Conservation (phyloP, 2,797 vertebrate genomes). For the Rhinophrynus dorsalis region DNA sequence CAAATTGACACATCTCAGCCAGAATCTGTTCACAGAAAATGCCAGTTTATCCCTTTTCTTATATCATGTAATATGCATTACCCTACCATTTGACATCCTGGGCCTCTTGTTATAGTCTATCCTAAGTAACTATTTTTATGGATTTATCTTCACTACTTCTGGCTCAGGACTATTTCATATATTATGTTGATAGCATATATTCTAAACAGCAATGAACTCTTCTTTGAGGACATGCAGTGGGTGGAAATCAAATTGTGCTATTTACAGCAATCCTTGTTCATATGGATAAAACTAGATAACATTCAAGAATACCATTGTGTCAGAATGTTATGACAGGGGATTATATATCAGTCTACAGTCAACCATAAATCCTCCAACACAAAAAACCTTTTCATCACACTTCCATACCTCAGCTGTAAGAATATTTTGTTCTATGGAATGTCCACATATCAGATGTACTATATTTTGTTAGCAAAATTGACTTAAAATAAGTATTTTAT, state of each 20-base stretch:
- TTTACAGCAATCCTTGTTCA: background rate
- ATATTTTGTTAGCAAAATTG: constrained; percentile 17
- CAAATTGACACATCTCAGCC: no score
- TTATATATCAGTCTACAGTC: constrained; percentile 27
- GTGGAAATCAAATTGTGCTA: background rate
- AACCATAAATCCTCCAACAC: background rate
- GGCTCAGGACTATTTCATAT: no score
- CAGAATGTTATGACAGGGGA: constrained; percentile 25
- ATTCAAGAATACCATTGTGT: constrained; percentile 13
- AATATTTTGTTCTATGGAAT: constrained; percentile 26
- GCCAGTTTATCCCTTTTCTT: no score
- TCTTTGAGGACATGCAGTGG: constrained; percentile 6
- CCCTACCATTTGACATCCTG: no score
- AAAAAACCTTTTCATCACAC: constrained; percentile 20
- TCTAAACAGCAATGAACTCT: no score
- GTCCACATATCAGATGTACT: constrained; percentile 5
- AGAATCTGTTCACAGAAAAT: no score
- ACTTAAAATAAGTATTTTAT: constrained; percentile 15
- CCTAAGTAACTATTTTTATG: no score
- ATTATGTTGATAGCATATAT: no score
- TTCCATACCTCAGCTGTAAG: background rate
- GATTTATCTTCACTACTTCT: no score
- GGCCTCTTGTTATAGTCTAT: no score
- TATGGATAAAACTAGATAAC: constrained; percentile 9
- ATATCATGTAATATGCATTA: no score